phyloP scores from a whole-genome alignment of 2,797 vertebrate genomes.

The Myripristis murdjan region DNA sequence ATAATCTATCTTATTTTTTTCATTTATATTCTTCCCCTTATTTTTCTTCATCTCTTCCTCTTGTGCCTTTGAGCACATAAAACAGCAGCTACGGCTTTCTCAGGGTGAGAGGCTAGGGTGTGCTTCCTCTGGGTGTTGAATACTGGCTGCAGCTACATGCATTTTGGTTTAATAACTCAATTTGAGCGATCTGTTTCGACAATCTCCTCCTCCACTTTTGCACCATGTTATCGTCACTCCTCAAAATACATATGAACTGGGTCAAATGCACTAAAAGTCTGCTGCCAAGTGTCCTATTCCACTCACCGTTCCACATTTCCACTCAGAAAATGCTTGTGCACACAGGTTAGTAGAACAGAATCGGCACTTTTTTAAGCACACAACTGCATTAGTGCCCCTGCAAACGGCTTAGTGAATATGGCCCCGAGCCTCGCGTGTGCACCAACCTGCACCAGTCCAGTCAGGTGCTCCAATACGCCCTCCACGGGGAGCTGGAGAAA shows the following conservation, averaged over 20 bases:
- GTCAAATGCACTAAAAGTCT: constrained; percentile 44
- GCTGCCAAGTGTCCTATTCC: constrained; percentile 30
- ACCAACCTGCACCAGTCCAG: constrained; percentile 95
- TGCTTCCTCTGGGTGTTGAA: constrained; percentile 85
- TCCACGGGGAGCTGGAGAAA: constrained; percentile 95
- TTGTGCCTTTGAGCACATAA: no score
- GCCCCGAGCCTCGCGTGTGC: constrained; percentile 85
- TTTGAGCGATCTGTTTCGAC: constrained; percentile 38
- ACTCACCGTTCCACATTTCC: constrained; percentile 41
- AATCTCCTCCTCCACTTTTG: constrained; percentile 31
- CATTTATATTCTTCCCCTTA: constrained; percentile 49
- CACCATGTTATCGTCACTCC: constrained; percentile 53
- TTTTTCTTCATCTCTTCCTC: no score
- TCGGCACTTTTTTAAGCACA: constrained; percentile 18
- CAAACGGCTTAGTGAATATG: constrained; percentile 30
- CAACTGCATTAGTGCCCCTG: background rate
- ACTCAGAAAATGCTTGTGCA: background rate
- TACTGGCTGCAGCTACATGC: constrained; percentile 64
- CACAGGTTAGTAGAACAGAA: constrained; percentile 15
- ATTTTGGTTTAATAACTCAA: constrained; percentile 58
- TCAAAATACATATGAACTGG: constrained; percentile 43
- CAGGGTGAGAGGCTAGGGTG: no score
- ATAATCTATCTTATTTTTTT: no score
- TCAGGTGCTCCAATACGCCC: constrained; percentile 96
- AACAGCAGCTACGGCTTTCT: no score